These are phyloP conservation scores for Rhagium mordax DNA, from an alignment of 2,888 invertebrate genomes.

Conservation along the genomic window DNA sequence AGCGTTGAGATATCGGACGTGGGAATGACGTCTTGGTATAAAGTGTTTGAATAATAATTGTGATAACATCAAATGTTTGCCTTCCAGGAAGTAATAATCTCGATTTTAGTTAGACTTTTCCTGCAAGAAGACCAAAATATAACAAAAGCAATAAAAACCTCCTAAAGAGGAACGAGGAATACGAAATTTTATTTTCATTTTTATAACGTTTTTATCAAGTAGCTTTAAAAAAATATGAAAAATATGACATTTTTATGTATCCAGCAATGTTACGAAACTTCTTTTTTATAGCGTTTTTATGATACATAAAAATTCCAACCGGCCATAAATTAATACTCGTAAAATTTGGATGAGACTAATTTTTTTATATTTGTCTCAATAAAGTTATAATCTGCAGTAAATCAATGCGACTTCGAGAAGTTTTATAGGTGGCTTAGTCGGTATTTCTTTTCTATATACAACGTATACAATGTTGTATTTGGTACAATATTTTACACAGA, in stretches of 20 bases:
- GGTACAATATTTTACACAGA: too few species aligned
- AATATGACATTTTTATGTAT: conserved; percentile 32
- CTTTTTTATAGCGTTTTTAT: conserved; percentile 40
- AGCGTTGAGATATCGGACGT: too few species aligned
- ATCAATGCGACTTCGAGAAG: conserved; percentile 15
- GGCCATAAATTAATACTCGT: conserved; percentile 45
- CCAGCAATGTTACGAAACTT: conserved; percentile 37
- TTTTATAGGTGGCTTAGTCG: conserved; percentile 28
- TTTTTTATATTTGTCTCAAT: conserved; percentile 29
- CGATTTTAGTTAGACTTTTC: neutral
- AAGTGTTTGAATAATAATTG: too few species aligned
- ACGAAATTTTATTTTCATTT: conserved; percentile 5
- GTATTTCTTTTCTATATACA: neutral
- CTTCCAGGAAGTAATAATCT: neutral
- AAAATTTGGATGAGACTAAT: conserved; percentile 40
- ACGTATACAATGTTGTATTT: too few species aligned
- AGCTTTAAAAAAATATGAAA: conserved; percentile 10
- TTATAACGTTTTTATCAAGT: conserved; percentile 16
- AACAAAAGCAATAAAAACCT: neutral
- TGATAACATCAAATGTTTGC: too few species aligned
- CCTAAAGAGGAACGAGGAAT: neutral
- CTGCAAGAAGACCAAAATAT: neutral
- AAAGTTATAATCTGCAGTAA: conserved; percentile 26
- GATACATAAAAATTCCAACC: conserved; percentile 45
- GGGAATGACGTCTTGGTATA: too few species aligned